Percentiles rank a stretch among this genome's conserved stretches.
Conservation (phyloP, 2,113 vertebrate species). For the Mirza zaza region DNA sequence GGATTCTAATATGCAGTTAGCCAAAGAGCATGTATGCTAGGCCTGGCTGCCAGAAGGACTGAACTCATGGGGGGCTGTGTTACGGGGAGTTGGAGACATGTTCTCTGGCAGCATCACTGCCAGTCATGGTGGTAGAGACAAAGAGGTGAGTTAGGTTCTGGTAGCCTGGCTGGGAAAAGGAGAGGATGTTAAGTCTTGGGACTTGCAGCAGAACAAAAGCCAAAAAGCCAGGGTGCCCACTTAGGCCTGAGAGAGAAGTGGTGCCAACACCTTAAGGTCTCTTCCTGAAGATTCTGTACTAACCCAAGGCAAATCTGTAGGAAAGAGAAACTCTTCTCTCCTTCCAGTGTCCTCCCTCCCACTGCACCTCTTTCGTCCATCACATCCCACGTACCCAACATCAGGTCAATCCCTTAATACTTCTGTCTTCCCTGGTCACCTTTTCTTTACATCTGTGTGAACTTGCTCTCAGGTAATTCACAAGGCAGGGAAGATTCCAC, state of each 20-base stretch:
- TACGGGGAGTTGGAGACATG: too few species aligned
- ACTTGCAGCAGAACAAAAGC: not conserved
- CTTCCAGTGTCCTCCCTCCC: not conserved
- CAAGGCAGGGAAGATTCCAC: not conserved
- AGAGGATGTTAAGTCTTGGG: not conserved
- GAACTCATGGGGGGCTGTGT: too few species aligned
- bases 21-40: not conserved
- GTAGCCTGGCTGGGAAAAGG: not conserved
- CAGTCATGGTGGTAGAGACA: not conserved
- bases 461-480: not conserved
- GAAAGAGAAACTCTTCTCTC: not conserved
- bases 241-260: not conserved
- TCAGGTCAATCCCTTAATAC: not conserved
- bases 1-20: not conserved
- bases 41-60: not conserved
- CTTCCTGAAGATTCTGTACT: not conserved
- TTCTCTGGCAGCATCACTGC: not conserved
- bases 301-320: not conserved
- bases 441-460: not conserved
- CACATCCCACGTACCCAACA: accelerated
- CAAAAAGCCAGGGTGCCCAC: not conserved
- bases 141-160: not conserved
- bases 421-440: not conserved
- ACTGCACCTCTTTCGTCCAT: not conserved
- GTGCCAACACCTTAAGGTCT: not conserved